A percentile compares a stretch with the other conserved stretches of the same genome.
Evolutionary conservation across 2,113 vertebrate genomes (phyloP).

Genomic region (Leptobrachium ailaonicum): DNA sequence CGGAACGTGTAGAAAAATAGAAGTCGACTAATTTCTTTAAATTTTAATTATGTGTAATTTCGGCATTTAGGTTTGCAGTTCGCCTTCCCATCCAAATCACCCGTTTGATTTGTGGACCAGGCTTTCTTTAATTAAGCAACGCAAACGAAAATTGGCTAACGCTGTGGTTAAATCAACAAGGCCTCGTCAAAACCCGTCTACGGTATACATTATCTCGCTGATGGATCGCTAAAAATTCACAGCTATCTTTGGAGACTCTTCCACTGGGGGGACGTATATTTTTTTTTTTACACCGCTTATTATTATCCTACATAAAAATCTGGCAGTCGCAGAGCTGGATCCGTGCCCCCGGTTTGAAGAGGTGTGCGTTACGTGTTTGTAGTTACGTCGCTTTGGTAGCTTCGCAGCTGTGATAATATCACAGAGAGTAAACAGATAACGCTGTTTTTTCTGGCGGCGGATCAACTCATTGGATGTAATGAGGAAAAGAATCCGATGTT

Average conservation of each 20-base stretch:
- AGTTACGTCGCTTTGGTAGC: conserved; percentile 13
- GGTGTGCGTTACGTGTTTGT: conserved; percentile 1
- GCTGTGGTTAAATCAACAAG: conserved; percentile 40
- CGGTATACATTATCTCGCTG: conserved; percentile 7
- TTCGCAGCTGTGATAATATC: conserved; percentile 9
- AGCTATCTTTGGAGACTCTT: conserved; percentile 17
- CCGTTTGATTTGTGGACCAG: conserved; percentile 39
- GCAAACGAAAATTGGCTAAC: conserved; percentile 36
- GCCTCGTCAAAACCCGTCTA: conserved; percentile 20
- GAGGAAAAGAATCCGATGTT: too few relatives aligned
- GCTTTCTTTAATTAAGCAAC: conserved; percentile 35
- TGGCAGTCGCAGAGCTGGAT: conserved; percentile 13
- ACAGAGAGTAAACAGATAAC: neutral
- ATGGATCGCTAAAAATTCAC: conserved; percentile 30
- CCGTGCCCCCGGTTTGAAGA: neutral
- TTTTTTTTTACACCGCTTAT: conserved; percentile 7
- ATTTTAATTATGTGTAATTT: conserved; percentile 17
- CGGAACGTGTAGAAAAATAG: too few relatives aligned
- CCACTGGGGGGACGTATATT: conserved; percentile 1
- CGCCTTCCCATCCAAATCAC: conserved; percentile 36
- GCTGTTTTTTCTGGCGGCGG: neutral
- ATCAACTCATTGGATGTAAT: neutral
- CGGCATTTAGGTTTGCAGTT: conserved; percentile 25
- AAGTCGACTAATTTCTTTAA: neutral
- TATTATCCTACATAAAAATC: conserved; percentile 27